phyloP scores from a whole-genome alignment of 1,140 invertebrate species.

The Pentalonia nigronervosa region DNA sequence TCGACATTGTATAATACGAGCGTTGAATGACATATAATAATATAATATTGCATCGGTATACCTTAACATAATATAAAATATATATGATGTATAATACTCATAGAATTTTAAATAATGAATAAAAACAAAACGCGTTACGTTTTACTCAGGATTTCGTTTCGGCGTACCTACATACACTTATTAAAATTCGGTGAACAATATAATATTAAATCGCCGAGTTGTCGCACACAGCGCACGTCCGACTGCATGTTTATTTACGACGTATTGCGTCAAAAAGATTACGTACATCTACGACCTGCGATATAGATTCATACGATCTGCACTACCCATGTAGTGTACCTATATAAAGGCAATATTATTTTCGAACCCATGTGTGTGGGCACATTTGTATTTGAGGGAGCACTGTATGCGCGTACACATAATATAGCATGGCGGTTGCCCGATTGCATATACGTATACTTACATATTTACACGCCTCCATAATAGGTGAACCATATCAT shows the following conservation, averaged over 20 bases:
- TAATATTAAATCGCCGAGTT: neutral
- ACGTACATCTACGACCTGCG: neutral
- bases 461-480: no score
- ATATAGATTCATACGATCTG: neutral
- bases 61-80: no score
- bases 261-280: neutral
- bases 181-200: neutral
- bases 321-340: neutral
- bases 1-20: neutral
- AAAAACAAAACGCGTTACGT: neutral
- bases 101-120: neutral
- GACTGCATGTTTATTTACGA: neutral
- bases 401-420: neutral
- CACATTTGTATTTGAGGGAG: neutral
- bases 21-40: neutral
- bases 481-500: neutral
- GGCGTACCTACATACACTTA: neutral
- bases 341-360: neutral
- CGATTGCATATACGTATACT: neutral
- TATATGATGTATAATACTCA: neutral
- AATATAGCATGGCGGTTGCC: neutral
- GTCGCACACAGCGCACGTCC: neutral
- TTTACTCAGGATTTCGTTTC: neutral
- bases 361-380: neutral
- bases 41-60: neutral